Conservation (phyloP, 2,888 invertebrate genomes). For the Eupithecia tripunctaria region DNA sequence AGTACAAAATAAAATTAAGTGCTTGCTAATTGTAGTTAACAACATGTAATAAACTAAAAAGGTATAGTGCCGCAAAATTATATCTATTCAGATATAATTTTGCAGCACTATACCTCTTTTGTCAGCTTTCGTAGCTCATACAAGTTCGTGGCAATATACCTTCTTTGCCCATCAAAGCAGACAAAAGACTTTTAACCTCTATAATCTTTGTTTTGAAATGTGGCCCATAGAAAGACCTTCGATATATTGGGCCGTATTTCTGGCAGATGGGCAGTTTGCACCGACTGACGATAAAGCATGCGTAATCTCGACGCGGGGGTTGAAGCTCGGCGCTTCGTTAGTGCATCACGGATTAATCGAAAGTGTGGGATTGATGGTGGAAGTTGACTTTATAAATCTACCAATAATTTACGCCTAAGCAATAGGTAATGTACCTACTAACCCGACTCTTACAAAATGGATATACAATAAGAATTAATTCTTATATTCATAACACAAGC, state of each 20-base stretch:
- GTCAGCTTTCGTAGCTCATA: not conserved
- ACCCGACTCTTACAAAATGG: not conserved
- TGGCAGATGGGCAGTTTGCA: conserved; percentile 50
- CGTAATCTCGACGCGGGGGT: conserved; percentile 44
- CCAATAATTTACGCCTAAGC: not conserved
- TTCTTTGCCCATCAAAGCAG: not conserved
- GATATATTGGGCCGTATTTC: conserved; percentile 52
- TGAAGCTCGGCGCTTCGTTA: conserved; percentile 28
- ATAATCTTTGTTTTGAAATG: not conserved
- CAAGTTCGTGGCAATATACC: not conserved
- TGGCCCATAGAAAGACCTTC: conserved; percentile 20
- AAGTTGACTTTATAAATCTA: not conserved
- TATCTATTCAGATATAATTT: too few relatives aligned
- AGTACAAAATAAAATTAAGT: too few relatives aligned
- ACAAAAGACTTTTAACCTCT: conserved; percentile 1
- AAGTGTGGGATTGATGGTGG: not conserved
- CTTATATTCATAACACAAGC: too few relatives aligned
- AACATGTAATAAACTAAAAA: not conserved
- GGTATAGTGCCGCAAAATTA: too few relatives aligned
- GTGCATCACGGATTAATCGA: conserved; percentile 8
- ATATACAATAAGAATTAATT: not conserved
- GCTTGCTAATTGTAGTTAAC: too few relatives aligned
- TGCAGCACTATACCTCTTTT: not conserved
- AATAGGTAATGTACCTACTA: too few relatives aligned
- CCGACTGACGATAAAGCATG: conserved; percentile 51